Evolutionary conservation across 2,888 invertebrate genomes (phyloP).

Genomic region (Hybos culiciformis): DNA sequence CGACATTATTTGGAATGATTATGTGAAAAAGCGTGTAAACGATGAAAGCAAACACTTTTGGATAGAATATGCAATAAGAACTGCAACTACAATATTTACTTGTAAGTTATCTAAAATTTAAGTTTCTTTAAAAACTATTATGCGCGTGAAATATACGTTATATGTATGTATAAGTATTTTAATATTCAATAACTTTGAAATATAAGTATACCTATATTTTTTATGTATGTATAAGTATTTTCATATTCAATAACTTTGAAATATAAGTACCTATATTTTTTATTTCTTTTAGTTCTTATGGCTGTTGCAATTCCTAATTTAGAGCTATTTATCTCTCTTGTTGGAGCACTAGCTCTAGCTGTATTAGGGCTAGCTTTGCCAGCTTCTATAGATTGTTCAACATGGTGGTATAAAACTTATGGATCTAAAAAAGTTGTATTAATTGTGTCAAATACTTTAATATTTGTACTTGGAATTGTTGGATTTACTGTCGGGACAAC

Average conservation of each 20-base stretch:
- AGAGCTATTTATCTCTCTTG: constrained; percentile 59
- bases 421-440: constrained; percentile 37
- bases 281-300: constrained; percentile 48
- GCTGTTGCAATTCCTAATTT: constrained; percentile 56
- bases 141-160: too few relatives aligned
- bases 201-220: not conserved
- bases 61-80: constrained; percentile 70
- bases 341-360: constrained; percentile 60
- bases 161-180: too few relatives aligned
- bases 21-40: constrained; percentile 45
- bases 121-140: too few relatives aligned
- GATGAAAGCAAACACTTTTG: constrained; percentile 45
- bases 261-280: not conserved
- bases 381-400: constrained; percentile 57
- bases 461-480: constrained; percentile 43
- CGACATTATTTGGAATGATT: constrained; percentile 81
- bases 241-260: not conserved
- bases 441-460: constrained; percentile 36
- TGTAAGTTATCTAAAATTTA: constrained; percentile 47
- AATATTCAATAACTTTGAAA: not conserved
- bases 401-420: constrained; percentile 48
- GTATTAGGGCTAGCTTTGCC: constrained; percentile 62
- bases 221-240: too few relatives aligned
- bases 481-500: constrained; percentile 51
- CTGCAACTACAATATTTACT: constrained; percentile 62